phyloP scores from a whole-genome alignment of 2,888 invertebrate genomes.

The Parascotia fuliginaria region DNA sequence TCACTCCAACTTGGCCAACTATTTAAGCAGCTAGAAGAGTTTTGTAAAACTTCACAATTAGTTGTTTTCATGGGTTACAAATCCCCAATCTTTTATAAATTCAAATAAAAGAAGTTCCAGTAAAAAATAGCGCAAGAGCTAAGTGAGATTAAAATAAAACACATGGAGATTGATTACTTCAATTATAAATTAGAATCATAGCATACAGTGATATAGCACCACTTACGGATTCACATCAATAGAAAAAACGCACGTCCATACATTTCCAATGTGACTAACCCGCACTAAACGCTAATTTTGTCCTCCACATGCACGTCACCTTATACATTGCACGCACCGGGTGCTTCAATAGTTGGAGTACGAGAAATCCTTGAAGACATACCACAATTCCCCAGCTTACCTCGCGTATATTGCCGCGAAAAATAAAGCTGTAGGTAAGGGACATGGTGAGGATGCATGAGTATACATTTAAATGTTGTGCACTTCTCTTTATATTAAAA shows the following conservation, averaged over 20 bases:
- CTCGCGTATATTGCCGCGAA: slow-evolving; percentile 97
- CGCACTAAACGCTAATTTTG: slow-evolving; percentile 67
- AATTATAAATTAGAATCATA: too few species aligned
- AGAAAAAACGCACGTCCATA: slow-evolving; percentile 21
- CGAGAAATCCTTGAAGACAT: slow-evolving; percentile 96
- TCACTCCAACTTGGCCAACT: too few species aligned
- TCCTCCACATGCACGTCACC: slow-evolving; percentile 74
- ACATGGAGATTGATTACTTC: too few species aligned
- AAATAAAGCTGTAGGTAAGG: slow-evolving; percentile 92
- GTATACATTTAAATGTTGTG: slow-evolving; percentile 10
- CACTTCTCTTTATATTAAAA: too few species aligned
- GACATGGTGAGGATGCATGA: slow-evolving; percentile 41
- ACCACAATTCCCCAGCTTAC: slow-evolving; percentile 98
- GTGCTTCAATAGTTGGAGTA: slow-evolving; percentile 89
- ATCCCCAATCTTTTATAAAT: too few species aligned
- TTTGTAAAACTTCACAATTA: too few species aligned
- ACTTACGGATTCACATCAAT: background rate
- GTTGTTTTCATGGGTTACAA: too few species aligned
- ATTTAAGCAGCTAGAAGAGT: too few species aligned
- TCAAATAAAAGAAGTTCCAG: too few species aligned
- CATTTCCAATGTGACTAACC: slow-evolving; percentile 69
- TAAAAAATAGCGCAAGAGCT: too few species aligned
- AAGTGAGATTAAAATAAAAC: too few species aligned
- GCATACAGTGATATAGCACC: too few species aligned
- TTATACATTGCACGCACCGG: slow-evolving; percentile 64